phyloP scores from a whole-genome alignment of 2,113 vertebrate genomes.

The Daboia siamensis region DNA sequence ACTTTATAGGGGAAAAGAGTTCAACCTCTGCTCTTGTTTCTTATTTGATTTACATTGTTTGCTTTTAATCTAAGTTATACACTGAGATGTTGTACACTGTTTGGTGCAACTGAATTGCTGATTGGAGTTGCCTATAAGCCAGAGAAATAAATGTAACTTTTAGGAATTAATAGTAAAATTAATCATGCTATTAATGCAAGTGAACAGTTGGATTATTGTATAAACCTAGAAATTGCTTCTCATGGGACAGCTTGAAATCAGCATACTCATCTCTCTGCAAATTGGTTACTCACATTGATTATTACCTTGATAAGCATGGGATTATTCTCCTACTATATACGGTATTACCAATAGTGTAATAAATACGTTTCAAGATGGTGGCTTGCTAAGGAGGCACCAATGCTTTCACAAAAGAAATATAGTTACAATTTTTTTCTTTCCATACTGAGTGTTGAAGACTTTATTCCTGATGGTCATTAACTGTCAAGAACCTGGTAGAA shows the following conservation, averaged over 20 bases:
- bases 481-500: background rate
- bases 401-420: background rate
- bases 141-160: background rate
- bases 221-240: background rate
- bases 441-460: background rate
- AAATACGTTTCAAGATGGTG: background rate
- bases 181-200: background rate
- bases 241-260: background rate
- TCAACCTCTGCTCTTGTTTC: background rate
- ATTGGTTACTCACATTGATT: background rate
- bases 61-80: background rate
- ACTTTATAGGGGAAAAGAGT: background rate
- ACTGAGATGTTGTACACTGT: background rate
- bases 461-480: background rate
- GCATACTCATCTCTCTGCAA: background rate
- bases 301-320: background rate
- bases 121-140: background rate
- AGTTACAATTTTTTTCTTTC: background rate
- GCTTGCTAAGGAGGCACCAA: background rate
- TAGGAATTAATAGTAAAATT: background rate
- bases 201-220: background rate
- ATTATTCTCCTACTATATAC: background rate
- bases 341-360: background rate
- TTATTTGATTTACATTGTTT: background rate
- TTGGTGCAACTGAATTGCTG: background rate